phyloP scores from a whole-genome alignment of 2,888 invertebrate genomes.

The Athripsodes cinereus region DNA sequence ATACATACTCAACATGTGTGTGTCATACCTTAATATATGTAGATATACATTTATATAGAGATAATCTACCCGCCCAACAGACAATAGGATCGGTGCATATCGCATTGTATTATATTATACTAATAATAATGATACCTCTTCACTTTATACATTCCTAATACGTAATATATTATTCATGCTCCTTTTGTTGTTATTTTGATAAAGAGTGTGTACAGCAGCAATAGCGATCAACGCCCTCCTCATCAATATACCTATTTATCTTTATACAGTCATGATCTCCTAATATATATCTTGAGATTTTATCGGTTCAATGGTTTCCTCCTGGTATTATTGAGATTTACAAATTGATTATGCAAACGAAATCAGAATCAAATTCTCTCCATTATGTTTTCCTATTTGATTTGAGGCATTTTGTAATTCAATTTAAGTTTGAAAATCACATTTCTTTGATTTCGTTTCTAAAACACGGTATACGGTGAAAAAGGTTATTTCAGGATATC shows the following conservation, averaged over 20 bases:
- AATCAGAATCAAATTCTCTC: no score
- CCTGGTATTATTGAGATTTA: neutral
- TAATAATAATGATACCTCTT: slow-evolving; percentile 1
- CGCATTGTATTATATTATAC: no score
- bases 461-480: no score
- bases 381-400: no score
- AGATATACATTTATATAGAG: no score
- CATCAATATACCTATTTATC: no score
- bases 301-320: slow-evolving; percentile 1
- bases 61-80: slow-evolving; percentile 1
- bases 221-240: neutral
- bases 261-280: neutral
- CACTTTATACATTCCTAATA: slow-evolving; percentile 1
- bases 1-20: neutral
- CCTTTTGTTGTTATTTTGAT: neutral
- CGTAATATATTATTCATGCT: neutral
- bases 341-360: no score
- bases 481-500: no score
- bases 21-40: neutral
- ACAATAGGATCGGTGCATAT: slow-evolving; percentile 1
- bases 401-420: no score
- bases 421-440: no score
- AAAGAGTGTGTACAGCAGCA: no score
- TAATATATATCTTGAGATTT: neutral
- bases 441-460: no score